A percentile compares a stretch with the other conserved stretches of the same genome.
Evolutionary conservation across 2,797 vertebrate species (phyloP).

Genomic region (Hemitrygon akajei): DNA sequence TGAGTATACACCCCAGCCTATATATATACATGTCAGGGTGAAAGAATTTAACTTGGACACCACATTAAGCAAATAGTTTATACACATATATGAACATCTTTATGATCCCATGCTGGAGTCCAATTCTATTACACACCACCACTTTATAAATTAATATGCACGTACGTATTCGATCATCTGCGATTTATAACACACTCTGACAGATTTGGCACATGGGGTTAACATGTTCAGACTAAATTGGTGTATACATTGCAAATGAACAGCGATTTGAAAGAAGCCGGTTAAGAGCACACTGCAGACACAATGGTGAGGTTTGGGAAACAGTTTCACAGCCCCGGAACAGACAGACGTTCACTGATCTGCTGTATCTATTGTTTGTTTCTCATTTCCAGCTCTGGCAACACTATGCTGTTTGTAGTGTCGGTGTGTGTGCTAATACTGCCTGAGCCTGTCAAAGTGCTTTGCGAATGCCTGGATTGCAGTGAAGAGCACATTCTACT

Average conservation of each 20-base stretch:
- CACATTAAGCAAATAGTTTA: no score
- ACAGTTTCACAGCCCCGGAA: neutral
- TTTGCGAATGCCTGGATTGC: neutral
- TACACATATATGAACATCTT: no score
- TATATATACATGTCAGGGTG: no score
- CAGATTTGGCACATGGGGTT: conserved; percentile 48
- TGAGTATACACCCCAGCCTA: neutral
- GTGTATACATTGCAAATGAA: neutral
- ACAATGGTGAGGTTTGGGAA: neutral
- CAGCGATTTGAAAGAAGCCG: neutral
- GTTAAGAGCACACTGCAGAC: neutral
- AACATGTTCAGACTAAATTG: conserved; percentile 42
- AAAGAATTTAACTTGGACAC: no score
- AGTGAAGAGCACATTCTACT: neutral
- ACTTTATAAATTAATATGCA: no score
- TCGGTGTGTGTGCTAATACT: neutral
- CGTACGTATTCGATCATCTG: neutral
- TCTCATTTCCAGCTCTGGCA: neutral
- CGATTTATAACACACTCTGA: neutral
- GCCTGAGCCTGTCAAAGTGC: neutral
- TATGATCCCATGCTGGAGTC: no score
- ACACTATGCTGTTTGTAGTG: neutral
- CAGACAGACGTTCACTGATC: neutral
- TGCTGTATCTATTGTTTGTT: neutral
- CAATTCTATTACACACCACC: no score